Base-by-base conservation (phyloP, 2,888 invertebrate species). In the Strigamia crassipes region DNA sequence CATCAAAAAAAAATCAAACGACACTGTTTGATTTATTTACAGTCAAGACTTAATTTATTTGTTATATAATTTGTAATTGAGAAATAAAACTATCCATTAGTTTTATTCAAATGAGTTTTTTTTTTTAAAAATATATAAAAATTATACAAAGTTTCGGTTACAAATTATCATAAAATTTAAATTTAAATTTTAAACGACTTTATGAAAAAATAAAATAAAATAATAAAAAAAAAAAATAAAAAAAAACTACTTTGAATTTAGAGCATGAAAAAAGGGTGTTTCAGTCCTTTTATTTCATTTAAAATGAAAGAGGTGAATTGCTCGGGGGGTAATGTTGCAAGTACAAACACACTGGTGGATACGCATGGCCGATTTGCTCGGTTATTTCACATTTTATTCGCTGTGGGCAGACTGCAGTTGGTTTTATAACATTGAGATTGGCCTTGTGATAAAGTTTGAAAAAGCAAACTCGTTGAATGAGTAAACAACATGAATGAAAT, bases 251-350 rank as follows among this genome's bases (percentile, higher is more conserved):
- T 56, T 73, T 31, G 27, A 31, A 73, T 73, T 73, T 73, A 27
- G 73, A 73, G 73, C 73, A 73, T 27, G 73, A 31, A 73, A 31
- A 73, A 73, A 73, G n/a, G 73, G 56, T 56, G 56, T 56, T 56
- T 56, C 56, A 56, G 18, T 56, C 38, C n/a, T 21, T 66, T 23
- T 66, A 66, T 23, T 18, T 18, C 13, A 18, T 61, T 61, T 66
- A 3, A 23, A 73, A 73, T 73, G 73, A 27, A 27, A 73, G 31
- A 73, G 73, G 73, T 73, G 73, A 31, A 31, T 73, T 73, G 73
- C 73, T 73, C n/a, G 13, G 27, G 31, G 73, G 73, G 15, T 27
- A 23, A 15, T 12, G 23, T 73, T 73, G 73, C 31, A 73, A 27
- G 73, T 73, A 27, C 27, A 1, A 73, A 73, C 73, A 73, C 73